Evolutionary conservation across 2,888 invertebrate genomes (phyloP).

Genomic region (Andricus quercusramuli): DNA sequence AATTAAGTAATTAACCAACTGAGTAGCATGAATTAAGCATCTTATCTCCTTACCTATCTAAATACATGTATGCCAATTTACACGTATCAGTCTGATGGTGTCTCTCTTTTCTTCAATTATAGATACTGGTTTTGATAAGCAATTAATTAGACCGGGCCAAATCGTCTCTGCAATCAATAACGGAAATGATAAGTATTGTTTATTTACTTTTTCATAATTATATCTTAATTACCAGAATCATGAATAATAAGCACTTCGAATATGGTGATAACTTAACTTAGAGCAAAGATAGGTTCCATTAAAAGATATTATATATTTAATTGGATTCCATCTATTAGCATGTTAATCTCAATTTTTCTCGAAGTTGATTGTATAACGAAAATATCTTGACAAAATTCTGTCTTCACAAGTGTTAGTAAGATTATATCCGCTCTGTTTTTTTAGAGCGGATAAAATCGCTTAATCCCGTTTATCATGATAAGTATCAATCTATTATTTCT

Average conservation of each 20-base stretch:
- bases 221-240: background rate
- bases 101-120: constrained; percentile 1
- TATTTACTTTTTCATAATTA: constrained; percentile 15
- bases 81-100: background rate
- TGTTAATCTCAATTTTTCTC: background rate
- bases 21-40: constrained; percentile 21
- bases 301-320: background rate
- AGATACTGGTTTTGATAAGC: constrained; percentile 28
- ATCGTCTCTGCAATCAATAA: background rate
- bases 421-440: background rate
- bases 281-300: background rate
- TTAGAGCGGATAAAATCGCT: background rate
- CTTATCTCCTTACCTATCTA: constrained; percentile 31
- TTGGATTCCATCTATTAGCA: background rate
- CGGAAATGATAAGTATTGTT: constrained; percentile 2
- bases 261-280: background rate
- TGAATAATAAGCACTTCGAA: background rate
- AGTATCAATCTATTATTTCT: background rate
- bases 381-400: background rate
- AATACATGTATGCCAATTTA: constrained; percentile 31
- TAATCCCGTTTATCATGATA: background rate
- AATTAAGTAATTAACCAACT: constrained; percentile 39
- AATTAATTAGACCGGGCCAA: constrained; percentile 12
- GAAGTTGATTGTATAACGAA: background rate
- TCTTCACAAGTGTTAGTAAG: background rate